Base-by-base conservation (phyloP, 2,113 vertebrate genomes). In the Brachyhypopomus occidentalis region DNA sequence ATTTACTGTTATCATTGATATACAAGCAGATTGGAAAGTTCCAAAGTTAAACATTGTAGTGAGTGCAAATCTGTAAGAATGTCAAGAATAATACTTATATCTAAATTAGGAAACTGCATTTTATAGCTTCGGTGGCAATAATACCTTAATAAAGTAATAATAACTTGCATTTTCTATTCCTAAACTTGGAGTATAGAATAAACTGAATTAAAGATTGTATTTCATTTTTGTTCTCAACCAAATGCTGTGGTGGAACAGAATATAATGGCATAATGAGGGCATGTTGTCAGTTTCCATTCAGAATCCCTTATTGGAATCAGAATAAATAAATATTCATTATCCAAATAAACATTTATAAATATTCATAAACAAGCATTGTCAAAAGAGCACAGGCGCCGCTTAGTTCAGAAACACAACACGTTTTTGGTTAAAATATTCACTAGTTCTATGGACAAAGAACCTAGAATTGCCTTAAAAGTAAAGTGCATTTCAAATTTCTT, bases 401-500 rank as follows among this genome's bases (percentile, higher is more conserved):
- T 25, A 45, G 41, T 75, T 77, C 52, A 80, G 48, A 67, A 88
- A 87, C 77, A 84, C 38, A 72, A 56, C 74, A 80, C 78, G 77
- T 22, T 70, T 87, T 88, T 89, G 86, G 79, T 75, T 86, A 84
- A 87, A 77, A 90, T 86, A 84, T 89, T 89, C 87, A 89, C 86
- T 74, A 87, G 85, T 89, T 87, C 86, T 70, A 83, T 75, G 85
- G 85, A 88, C 74, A 83, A 90, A 89, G 80, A 85, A 85, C 81
- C 79, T 85, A 83, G 64, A 82, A 64, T 88, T 59, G 62, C 79
- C 20, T 73, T 60, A 86, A 72, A 36, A 88, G 83, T 91, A 92
- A 93, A 93, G 92, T 93, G 92, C 91, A 76, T 90, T 81, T 84
- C 84, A 72, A 25, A 78, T 25, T 48, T 41, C 56, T 20, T 83